These are phyloP conservation scores for Thamnophis elegans DNA, from an alignment of 2,797 vertebrate species.

Conservation along the genomic window DNA sequence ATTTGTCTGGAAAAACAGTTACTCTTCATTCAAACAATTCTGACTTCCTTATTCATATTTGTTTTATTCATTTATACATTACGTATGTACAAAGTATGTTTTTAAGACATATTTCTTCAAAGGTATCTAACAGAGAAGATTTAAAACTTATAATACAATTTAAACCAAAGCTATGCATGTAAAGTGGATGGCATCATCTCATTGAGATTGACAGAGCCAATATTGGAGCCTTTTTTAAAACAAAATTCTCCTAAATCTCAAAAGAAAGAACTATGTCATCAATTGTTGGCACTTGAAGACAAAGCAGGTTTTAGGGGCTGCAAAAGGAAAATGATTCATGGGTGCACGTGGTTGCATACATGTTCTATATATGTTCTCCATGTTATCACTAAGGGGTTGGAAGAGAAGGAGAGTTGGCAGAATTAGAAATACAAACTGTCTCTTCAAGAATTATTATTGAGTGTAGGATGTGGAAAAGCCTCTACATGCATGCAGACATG, in stretches of 20 bases:
- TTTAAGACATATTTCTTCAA: not conserved
- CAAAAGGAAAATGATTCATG: not conserved
- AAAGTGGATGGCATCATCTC: not conserved
- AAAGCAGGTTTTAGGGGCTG: not conserved
- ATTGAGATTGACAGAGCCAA: not conserved
- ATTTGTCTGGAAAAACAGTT: not conserved
- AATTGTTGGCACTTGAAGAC: not conserved
- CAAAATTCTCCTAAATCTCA: not conserved
- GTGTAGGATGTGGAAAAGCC: not conserved
- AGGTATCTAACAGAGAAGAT: not conserved
- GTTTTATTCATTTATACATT: not conserved
- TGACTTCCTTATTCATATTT: not conserved
- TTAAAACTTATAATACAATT: not conserved
- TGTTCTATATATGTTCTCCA: not conserved
- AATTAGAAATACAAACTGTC: not conserved
- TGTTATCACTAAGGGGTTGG: not conserved
- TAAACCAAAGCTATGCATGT: not conserved
- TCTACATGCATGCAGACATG: not conserved
- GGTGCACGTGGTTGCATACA: not conserved
- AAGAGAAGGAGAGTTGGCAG: not conserved
- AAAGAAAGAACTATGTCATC: not conserved
- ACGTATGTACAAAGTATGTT: not conserved
- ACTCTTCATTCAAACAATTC: not conserved
- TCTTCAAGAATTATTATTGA: not conserved
- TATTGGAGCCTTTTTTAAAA: not conserved